Conservation (phyloP, 2,797 vertebrate species). For the Phalloptychus januarius region DNA sequence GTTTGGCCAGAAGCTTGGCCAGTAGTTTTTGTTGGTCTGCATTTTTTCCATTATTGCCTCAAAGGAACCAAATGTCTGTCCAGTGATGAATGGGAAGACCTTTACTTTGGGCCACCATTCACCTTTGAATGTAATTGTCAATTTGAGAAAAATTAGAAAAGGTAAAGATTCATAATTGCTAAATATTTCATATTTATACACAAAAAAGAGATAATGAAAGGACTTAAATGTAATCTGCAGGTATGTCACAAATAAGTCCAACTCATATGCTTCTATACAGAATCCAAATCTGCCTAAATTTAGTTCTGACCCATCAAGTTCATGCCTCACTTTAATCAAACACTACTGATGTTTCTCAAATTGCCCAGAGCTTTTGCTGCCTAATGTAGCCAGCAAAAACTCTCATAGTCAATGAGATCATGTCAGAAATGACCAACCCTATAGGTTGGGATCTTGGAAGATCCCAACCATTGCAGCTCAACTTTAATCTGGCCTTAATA, state of each 20-base stretch:
- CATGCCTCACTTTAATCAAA: too few species aligned
- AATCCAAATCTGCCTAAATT: neutral
- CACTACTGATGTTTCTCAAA: too few species aligned
- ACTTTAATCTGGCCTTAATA: too few species aligned
- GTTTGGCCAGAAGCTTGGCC: too few species aligned
- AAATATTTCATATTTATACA: neutral
- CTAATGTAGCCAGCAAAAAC: too few species aligned
- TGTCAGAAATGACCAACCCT: too few species aligned
- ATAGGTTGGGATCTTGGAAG: too few species aligned
- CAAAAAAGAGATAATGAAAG: neutral
- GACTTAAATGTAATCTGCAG: neutral
- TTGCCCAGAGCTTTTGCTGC: too few species aligned
- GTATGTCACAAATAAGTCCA: neutral
- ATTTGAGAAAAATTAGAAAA: neutral
- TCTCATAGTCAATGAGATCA: too few species aligned
- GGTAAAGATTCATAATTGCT: neutral
- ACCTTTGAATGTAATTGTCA: neutral
- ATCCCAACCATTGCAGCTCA: too few species aligned
- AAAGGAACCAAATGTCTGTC: neutral
- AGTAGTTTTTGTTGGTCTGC: neutral
- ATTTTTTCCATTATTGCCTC: neutral
- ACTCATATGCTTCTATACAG: neutral
- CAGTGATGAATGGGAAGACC: neutral
- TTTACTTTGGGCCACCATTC: accelerated
- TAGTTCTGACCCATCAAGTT: neutral